Evolutionary conservation across 2,113 vertebrate genomes (phyloP).

Genomic region (Regulus satrapa): DNA sequence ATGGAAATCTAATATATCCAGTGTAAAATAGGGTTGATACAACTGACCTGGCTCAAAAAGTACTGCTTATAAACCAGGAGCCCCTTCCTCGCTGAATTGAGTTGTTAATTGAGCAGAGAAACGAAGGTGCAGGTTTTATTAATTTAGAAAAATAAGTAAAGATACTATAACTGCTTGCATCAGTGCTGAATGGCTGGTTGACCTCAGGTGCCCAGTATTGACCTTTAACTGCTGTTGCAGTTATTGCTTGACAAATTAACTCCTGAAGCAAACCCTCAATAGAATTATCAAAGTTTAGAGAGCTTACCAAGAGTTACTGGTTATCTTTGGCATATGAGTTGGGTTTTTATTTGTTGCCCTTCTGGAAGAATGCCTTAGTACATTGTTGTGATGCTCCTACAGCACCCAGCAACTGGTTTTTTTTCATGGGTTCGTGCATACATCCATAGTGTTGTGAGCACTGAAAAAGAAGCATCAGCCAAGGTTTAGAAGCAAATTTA

Average conservation of each 20-base stretch:
- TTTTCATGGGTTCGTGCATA: neutral
- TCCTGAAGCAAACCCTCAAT: neutral
- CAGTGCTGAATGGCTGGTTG: neutral
- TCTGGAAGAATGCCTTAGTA: neutral
- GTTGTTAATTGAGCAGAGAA: neutral
- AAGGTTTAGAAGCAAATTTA: neutral
- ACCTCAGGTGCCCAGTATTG: neutral
- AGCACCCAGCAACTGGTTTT: no score
- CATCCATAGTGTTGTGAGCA: neutral
- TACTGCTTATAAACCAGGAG: neutral
- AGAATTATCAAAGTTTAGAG: neutral
- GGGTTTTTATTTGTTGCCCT: neutral
- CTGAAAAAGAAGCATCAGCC: neutral
- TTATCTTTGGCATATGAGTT: neutral
- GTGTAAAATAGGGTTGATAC: neutral
- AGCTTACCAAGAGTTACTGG: neutral
- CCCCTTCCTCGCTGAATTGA: neutral
- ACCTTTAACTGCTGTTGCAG: neutral
- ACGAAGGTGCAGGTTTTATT: neutral
- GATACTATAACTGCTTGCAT: neutral
- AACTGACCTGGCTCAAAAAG: neutral
- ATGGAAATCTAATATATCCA: neutral
- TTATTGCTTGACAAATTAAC: neutral
- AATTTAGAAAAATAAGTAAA: neutral
- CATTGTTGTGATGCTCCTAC: accelerated